Evolutionary conservation across 1,140 invertebrate genomes (phyloP).

Genomic region (Myzus persicae): DNA sequence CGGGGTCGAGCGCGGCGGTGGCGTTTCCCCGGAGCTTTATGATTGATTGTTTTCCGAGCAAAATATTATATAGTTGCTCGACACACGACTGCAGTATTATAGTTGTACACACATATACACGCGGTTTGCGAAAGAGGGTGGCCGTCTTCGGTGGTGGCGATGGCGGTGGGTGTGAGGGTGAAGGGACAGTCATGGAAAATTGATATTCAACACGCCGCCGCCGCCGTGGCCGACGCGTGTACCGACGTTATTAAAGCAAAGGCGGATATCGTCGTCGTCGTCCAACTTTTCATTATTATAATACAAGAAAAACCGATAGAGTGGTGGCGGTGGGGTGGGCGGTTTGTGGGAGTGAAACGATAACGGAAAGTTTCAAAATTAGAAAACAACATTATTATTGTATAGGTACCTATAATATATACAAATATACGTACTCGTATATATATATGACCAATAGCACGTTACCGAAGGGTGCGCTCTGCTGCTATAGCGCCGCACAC

Average conservation of each 20-base stretch:
- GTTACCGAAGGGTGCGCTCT: neutral
- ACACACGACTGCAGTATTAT: neutral
- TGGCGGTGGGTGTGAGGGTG: neutral
- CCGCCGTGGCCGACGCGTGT: conserved; percentile 11
- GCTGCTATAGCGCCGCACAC: neutral
- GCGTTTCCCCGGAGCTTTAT: conserved; percentile 55
- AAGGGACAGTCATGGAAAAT: conserved; percentile 28
- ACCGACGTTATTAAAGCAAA: conserved; percentile 36
- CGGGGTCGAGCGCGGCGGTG: neutral
- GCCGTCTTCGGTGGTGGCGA: neutral
- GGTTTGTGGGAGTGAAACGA: neutral
- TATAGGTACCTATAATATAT: neutral
- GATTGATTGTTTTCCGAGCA: conserved; percentile 52
- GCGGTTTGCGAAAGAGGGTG: neutral
- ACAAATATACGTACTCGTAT: too few species aligned
- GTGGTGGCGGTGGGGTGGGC: too few species aligned
- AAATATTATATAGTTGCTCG: neutral
- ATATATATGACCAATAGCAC: neutral
- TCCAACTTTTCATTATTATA: conserved; percentile 55
- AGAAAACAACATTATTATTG: conserved; percentile 62
- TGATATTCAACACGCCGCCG: conserved; percentile 50
- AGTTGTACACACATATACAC: neutral
- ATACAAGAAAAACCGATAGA: conserved; percentile 37
- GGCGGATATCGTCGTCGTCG: conserved; percentile 39
- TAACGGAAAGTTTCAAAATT: conserved; percentile 46